These are phyloP conservation scores for Rhodeus uyekii DNA, from an alignment of 2,797 vertebrate genomes.

Conservation along the genomic window DNA sequence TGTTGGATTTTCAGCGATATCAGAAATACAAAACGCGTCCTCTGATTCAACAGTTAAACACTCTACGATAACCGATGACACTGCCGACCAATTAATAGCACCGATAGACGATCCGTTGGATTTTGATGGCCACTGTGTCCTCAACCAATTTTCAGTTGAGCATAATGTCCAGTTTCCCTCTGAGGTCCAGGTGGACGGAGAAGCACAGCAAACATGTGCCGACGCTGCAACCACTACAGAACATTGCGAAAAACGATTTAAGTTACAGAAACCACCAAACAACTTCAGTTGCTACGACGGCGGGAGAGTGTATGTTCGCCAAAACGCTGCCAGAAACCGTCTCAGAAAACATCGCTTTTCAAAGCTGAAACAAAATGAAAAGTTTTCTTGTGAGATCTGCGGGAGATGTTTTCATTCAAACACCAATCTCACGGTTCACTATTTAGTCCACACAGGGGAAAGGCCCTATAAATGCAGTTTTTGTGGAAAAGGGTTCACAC, in stretches of 20 bases:
- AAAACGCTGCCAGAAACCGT: constrained; percentile 54
- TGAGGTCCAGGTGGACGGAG: background rate
- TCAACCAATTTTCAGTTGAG: constrained; percentile 30
- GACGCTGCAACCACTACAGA: constrained; percentile 31
- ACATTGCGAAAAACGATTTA: constrained; percentile 14
- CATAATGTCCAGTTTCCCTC: background rate
- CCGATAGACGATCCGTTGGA: constrained; percentile 9
- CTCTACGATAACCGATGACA: constrained; percentile 14
- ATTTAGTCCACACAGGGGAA: constrained; percentile 75
- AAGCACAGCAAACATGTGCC: background rate
- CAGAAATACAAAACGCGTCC: background rate
- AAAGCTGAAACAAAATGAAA: constrained; percentile 15
- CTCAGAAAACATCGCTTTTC: constrained; percentile 56
- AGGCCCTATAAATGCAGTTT: constrained; percentile 71
- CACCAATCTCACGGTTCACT: constrained; percentile 70
- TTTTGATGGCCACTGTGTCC: constrained; percentile 44
- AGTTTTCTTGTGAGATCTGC: constrained; percentile 65
- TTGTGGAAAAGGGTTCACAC: constrained; percentile 74
- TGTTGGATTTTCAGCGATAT: background rate
- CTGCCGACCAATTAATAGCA: constrained; percentile 11
- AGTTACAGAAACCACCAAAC: constrained; percentile 15
- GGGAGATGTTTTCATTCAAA: constrained; percentile 70
- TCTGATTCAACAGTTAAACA: background rate
- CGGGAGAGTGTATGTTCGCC: constrained; percentile 62
- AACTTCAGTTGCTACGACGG: constrained; percentile 65